Conservation (phyloP, 2,113 vertebrate genomes). For the Catharus minimus region DNA sequence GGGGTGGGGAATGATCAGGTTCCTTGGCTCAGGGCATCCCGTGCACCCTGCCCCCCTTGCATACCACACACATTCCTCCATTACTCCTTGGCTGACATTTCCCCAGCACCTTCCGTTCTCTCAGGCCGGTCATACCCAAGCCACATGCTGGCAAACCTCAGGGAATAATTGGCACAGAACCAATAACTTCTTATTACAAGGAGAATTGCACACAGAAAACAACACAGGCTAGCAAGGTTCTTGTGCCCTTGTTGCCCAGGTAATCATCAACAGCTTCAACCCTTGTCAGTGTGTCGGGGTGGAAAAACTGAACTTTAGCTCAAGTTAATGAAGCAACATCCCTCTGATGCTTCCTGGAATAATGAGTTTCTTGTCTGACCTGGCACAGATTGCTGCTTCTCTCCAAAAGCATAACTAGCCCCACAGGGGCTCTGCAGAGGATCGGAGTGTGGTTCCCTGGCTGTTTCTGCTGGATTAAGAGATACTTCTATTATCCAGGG, state of each 20-base stretch:
- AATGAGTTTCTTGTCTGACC: background rate
- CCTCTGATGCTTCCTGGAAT: background rate
- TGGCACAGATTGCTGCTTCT: background rate
- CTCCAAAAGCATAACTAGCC: background rate
- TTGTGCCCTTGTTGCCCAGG: background rate
- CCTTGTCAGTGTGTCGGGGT: background rate
- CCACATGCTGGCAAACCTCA: background rate
- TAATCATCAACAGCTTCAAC: conserved; percentile 20
- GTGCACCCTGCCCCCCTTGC: rapidly evolving
- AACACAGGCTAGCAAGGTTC: background rate
- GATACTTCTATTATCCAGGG: background rate
- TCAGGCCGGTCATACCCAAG: background rate
- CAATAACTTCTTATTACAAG: background rate
- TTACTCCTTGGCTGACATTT: conserved; percentile 36
- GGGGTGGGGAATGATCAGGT: background rate
- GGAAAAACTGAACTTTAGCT: conserved; percentile 28
- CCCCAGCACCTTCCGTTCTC: background rate
- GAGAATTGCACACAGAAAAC: background rate
- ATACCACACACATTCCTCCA: background rate
- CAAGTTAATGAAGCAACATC: background rate
- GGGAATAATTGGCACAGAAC: background rate
- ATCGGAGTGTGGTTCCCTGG: background rate
- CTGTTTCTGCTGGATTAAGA: background rate
- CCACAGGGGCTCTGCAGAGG: background rate
- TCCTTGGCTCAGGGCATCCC: background rate